These are phyloP conservation scores for Periphyllus acericola DNA, from an alignment of 2,888 invertebrate species.

Conservation along the genomic window DNA sequence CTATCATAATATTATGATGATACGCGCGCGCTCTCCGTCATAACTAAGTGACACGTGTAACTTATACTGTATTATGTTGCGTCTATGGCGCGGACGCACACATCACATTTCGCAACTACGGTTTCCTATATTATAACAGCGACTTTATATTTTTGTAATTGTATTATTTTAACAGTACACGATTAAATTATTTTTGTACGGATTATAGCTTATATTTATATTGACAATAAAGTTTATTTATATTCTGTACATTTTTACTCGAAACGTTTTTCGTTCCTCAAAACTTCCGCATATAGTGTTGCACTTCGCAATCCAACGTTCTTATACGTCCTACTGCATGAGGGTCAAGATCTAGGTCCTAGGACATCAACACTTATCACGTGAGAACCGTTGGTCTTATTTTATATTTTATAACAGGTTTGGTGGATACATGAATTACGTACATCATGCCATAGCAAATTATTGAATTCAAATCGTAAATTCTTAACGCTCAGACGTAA, in stretches of 20 bases:
- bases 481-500: too few species aligned
- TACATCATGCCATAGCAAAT: too few species aligned
- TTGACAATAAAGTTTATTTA: background rate
- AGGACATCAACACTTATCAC: background rate
- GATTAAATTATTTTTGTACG: constrained; percentile 21
- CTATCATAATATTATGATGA: too few species aligned
- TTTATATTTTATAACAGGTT: too few species aligned
- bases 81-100: background rate
- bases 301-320: background rate
- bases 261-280: background rate
- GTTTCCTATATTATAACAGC: constrained; percentile 25
- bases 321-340: background rate
- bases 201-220: background rate
- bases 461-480: too few species aligned
- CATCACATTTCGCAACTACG: constrained; percentile 17
- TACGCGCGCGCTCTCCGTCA: too few species aligned
- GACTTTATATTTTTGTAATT: constrained; percentile 1
- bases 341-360: background rate
- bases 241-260: background rate
- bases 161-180: background rate
- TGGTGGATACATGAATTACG: too few species aligned
- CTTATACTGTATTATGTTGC: too few species aligned
- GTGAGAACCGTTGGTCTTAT: background rate
- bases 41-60: too few species aligned
- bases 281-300: background rate